These are phyloP conservation scores for Melopsittacus undulatus DNA, from an alignment of 2,797 vertebrate species.

Conservation along the genomic window DNA sequence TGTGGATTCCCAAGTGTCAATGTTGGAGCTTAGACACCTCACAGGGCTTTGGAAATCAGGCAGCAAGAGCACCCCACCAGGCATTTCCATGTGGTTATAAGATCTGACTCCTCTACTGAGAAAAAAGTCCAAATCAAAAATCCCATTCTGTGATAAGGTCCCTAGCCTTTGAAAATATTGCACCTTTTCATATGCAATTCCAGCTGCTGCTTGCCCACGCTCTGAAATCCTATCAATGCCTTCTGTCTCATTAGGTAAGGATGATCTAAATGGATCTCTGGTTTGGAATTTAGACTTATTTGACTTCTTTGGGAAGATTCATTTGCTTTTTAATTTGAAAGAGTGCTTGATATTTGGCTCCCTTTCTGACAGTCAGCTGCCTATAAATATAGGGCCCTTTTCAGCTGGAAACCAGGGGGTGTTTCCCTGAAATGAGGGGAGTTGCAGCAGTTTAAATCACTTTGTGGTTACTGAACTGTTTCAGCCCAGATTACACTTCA, in stretches of 20 bases:
- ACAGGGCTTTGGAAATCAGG: neutral
- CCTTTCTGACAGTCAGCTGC: neutral
- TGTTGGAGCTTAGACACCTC: neutral
- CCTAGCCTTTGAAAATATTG: neutral
- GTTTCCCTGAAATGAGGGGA: neutral
- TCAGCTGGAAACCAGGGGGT: neutral
- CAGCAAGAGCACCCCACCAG: neutral
- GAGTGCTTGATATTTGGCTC: neutral
- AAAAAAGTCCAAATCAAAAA: neutral
- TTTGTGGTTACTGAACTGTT: neutral
- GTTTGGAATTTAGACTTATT: neutral
- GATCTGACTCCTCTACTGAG: neutral
- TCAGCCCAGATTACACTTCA: neutral
- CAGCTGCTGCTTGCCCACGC: neutral
- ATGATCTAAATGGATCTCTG: neutral
- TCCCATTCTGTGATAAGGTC: neutral
- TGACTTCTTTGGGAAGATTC: neutral
- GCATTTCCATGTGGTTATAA: accelerated
- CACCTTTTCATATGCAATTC: neutral
- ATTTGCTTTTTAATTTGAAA: neutral
- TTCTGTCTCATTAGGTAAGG: neutral
- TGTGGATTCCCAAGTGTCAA: neutral
- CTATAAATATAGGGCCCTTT: neutral
- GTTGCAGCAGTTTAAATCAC: neutral
- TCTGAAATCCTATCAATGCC: neutral